Base-by-base conservation (phyloP, 2,113 vertebrate genomes). In the Misgurnus anguillicaudatus region DNA sequence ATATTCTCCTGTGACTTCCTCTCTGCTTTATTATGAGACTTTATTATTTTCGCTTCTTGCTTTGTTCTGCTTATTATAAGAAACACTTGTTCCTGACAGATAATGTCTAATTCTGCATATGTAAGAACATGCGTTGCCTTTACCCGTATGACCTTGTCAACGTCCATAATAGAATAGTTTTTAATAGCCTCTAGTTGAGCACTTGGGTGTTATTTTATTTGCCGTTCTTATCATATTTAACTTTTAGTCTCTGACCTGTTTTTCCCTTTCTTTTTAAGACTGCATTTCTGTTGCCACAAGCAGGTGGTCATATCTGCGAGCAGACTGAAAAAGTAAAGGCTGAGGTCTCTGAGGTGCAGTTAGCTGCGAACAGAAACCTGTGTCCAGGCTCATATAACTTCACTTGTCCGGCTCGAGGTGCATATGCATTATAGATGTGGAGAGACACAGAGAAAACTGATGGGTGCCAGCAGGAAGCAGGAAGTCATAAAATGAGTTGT, bases 201-300 rank as follows among this genome's bases (percentile, higher is more conserved):
- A 19, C 7, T 0, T 38, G 11, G 9, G 62, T 53, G 55, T 65
- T 41, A 57, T 41, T 75, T 76, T 57, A 58, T 62, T 62, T 13
- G 78, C 68, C 64, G 61, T 51, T 65, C 17, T 75, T 17, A 57
- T 75, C 41, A 10, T 71, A 55, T 76, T 79, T 82, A 69, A 89
- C 51, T 81, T 84, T 83, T 84, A 70, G 57, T 71, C 45, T 79
- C 61, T 84, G 81, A 71, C 83, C 85, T 83, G 85, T 45, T 85
- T 88, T 41, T 75, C 0, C 39, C 4, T 57, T n/a, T n/a, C 11
- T 67, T 45, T 61, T 24, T 17, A 16, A 57, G 21, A 31, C 71
- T 13, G 45, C 6, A n/a, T 51, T 80, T 17, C 72, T 85, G 80
- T 78, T 57, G 14, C 84, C 75, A 13, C 13, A 1, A 62, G 19